Evolutionary conservation across 2,113 vertebrate genomes (phyloP).

Genomic region (Chlamydotis undulata): DNA sequence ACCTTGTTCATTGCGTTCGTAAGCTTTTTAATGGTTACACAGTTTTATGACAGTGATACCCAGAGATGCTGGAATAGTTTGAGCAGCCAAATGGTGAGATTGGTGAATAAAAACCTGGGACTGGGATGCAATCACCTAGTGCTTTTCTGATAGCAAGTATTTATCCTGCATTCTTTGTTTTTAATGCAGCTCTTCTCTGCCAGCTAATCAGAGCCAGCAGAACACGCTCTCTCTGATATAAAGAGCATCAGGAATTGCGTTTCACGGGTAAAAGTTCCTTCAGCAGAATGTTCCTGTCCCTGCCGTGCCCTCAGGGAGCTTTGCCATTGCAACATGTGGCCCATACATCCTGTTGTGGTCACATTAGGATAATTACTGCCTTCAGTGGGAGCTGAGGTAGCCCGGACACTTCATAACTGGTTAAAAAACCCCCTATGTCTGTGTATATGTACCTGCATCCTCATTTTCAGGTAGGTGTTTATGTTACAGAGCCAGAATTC

Average conservation of each 20-base stretch:
- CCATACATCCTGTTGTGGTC: neutral
- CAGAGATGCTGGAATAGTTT: neutral
- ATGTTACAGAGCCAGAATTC: neutral
- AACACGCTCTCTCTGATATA: neutral
- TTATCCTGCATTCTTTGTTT: neutral
- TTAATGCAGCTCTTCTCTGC: neutral
- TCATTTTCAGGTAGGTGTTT: neutral
- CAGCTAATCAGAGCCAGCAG: neutral
- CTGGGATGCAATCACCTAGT: neutral
- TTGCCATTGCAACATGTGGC: neutral
- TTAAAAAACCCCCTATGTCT: neutral
- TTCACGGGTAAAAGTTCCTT: neutral
- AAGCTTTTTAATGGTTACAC: neutral
- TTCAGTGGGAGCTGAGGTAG: neutral
- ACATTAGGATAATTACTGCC: neutral
- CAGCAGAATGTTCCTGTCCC: neutral
- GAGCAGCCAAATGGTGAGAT: neutral
- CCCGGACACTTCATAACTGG: neutral
- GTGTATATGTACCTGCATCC: neutral
- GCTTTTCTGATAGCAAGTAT: neutral
- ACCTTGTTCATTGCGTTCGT: neutral
- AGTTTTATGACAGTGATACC: neutral
- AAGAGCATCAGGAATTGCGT: neutral
- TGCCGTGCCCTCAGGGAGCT: neutral
- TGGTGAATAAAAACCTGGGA: neutral